Evolutionary conservation across 2,888 invertebrate genomes (phyloP).

Genomic region (Notodonta dromedarius): DNA sequence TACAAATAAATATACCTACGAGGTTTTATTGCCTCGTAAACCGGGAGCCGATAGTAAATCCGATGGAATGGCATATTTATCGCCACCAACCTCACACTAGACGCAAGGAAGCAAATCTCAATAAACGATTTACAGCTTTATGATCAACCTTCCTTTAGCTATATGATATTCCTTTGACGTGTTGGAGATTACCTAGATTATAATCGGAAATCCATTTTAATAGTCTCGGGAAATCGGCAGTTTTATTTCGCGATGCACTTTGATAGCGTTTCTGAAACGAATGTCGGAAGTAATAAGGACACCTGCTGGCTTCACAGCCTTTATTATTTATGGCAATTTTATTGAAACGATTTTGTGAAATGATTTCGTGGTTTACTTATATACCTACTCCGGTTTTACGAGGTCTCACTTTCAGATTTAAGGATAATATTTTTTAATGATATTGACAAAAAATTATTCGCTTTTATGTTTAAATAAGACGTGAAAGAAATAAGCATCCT

Average conservation of each 20-base stretch:
- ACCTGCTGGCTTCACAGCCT: background rate
- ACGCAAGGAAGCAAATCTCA: conserved; percentile 33
- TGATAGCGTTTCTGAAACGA: background rate
- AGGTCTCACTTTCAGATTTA: background rate
- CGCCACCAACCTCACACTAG: conserved; percentile 24
- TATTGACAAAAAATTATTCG: background rate
- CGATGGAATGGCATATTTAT: conserved; percentile 30
- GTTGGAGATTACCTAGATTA: conserved; percentile 2
- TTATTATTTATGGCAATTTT: background rate
- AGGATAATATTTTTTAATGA: background rate
- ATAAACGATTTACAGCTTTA: conserved; percentile 29
- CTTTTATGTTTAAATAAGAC: background rate
- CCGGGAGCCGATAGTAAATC: conserved; percentile 30
- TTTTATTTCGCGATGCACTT: conserved; percentile 4
- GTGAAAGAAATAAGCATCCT: too few relatives aligned
- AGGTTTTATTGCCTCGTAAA: conserved; percentile 44
- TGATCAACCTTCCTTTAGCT: conserved; percentile 1
- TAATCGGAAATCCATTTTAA: conserved; percentile 2
- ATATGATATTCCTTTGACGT: background rate
- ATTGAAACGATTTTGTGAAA: background rate
- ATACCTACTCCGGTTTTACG: background rate
- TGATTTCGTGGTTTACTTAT: background rate
- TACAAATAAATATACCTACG: conserved; percentile 35
- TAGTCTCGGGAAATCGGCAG: background rate
- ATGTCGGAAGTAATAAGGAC: conserved; percentile 7